Evolutionary conservation across 1,140 invertebrate genomes (phyloP), one percentile per base, ranked within the genome.

Genomic region (Archivesica marissinica): DNA sequence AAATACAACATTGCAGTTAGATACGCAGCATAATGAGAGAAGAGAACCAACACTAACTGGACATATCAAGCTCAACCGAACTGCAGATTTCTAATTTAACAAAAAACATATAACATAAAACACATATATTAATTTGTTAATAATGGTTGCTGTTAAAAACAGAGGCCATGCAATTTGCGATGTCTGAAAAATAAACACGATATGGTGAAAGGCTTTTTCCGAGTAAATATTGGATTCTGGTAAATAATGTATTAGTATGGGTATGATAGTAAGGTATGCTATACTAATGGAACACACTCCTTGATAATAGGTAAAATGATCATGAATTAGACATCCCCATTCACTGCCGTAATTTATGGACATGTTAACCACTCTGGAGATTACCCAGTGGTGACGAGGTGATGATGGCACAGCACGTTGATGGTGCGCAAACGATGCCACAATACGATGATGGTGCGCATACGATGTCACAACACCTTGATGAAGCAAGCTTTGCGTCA

Each of bases 401-500:
- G 59, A 64, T 64, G 59, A 64, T n/a, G n/a, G n/a, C n/a, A n/a
- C n/a, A n/a, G n/a, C n/a, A n/a, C n/a, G n/a, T n/a, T n/a, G n/a
- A n/a, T n/a, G n/a, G n/a, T n/a, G n/a, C n/a, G 9, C 9, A 15
- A 66, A 38, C 25, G 28, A 66, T 66, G 61, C 25, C 17, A 61
- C 9, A 17, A 38, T 38, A 33, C n/a, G n/a, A n/a, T n/a, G n/a
- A n/a, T n/a, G 30, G 44, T 28, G 54, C 59, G 74, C 50, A 76
- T 50, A 76, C 74, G 50, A 35, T 41, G 35, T 15, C 54, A 76
- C 68, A 44, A 72, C 68, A 72, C 68, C 50, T 28, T 23, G 25
- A 50, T 72, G 38, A 72, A 47, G 68, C 68, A 72, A 72, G n/a
- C 41, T 50, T 44, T 72, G 50, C 41, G 68, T 72, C 68, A 56